phyloP scores from a whole-genome alignment of 1,140 invertebrate genomes.

The Stegodyphus mimosarum region DNA sequence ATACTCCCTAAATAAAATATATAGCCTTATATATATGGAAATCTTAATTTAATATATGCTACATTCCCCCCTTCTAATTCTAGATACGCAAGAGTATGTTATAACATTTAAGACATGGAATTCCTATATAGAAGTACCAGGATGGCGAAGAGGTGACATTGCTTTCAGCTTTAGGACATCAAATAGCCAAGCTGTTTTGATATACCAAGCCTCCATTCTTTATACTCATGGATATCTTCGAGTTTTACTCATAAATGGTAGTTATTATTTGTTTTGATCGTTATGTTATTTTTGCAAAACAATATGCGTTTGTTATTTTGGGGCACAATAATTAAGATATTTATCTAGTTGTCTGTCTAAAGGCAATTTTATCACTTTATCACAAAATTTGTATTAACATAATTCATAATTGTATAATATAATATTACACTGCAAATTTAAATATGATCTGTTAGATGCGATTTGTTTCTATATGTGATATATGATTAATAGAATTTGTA shows the following conservation, averaged over 20 bases:
- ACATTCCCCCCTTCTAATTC: conserved; percentile 53
- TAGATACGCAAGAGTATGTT: conserved; percentile 90
- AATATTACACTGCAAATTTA: no score
- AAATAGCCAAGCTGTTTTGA: conserved; percentile 85
- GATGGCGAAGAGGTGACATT: conserved; percentile 91
- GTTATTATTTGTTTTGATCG: no score
- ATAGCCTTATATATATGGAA: background rate
- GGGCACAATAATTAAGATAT: no score
- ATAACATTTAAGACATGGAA: conserved; percentile 93
- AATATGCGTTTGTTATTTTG: no score
- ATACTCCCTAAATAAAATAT: background rate
- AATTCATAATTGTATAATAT: no score
- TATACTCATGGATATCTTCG: conserved; percentile 90
- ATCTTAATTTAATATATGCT: background rate
- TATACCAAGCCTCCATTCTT: conserved; percentile 89
- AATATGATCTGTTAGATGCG: no score
- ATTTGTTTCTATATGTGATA: no score
- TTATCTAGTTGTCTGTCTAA: no score
- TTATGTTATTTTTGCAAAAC: no score
- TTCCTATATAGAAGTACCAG: conserved; percentile 90
- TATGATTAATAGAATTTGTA: no score
- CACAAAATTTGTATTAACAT: no score
- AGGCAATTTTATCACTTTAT: background rate
- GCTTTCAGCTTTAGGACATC: conserved; percentile 93
- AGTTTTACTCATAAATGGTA: conserved; percentile 86